Evolutionary conservation across 2,888 invertebrate genomes (phyloP).

Genomic region (Pasiphila rectangulata): DNA sequence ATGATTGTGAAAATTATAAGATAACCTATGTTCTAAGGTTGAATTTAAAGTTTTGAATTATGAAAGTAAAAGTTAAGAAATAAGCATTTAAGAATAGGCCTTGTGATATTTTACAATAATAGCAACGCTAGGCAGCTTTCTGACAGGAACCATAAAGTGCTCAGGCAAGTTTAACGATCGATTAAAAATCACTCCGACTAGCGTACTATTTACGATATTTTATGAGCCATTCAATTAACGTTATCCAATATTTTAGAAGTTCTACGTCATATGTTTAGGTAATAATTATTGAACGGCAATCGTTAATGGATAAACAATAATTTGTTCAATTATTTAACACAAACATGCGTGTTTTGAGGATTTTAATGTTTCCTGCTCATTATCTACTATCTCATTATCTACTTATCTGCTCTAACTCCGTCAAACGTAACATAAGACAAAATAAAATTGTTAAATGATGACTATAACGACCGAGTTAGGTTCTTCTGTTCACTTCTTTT

Average conservation of each 20-base stretch:
- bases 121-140: constrained; percentile 34
- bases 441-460: too few species aligned
- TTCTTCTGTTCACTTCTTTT: too few species aligned
- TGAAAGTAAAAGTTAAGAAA: too few species aligned
- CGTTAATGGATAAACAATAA: constrained; percentile 26
- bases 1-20: too few species aligned
- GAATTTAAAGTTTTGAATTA: too few species aligned
- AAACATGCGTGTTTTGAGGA: constrained; percentile 12
- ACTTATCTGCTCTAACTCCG: too few species aligned
- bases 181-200: constrained; percentile 53
- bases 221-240: constrained; percentile 51
- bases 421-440: too few species aligned
- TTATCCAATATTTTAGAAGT: constrained; percentile 38
- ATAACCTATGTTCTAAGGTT: too few species aligned
- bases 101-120: constrained; percentile 30
- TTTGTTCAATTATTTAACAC: constrained; percentile 12
- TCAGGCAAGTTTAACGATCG: constrained; percentile 47
- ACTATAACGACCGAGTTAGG: too few species aligned
- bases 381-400: too few species aligned
- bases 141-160: constrained; percentile 39
- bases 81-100: too few species aligned
- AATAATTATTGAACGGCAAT: constrained; percentile 31
- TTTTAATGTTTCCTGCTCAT: constrained; percentile 17
- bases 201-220: constrained; percentile 45
- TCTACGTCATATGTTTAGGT: constrained; percentile 28